A percentile compares a stretch with the other conserved stretches of the same genome.
These are phyloP conservation scores for Scatophagus argus DNA, from an alignment of 2,113 vertebrate species.

Conservation along the genomic window DNA sequence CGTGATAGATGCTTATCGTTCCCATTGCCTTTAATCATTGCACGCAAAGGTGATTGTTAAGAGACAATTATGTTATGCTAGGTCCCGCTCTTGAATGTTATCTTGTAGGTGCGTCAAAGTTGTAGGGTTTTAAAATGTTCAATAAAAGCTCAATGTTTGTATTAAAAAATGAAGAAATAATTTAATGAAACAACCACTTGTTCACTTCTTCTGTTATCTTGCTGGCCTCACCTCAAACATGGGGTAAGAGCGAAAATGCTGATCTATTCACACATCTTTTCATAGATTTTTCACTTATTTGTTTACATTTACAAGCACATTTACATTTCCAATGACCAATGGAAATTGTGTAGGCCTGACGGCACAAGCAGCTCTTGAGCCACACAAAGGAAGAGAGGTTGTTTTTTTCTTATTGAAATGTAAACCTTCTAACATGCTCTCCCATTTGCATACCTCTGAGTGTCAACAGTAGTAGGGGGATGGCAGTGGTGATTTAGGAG, in stretches of 20 bases:
- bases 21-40: constrained; percentile 57
- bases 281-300: constrained; percentile 43
- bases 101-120: not conserved
- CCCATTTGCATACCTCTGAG: constrained; percentile 78
- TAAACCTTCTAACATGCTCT: constrained; percentile 64
- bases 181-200: not conserved
- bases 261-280: constrained; percentile 43
- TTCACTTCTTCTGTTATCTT: constrained; percentile 20
- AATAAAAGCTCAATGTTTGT: not conserved
- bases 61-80: not conserved
- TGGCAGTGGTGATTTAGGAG: not conserved
- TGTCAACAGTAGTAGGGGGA: constrained; percentile 61
- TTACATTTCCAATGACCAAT: constrained; percentile 67
- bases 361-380: constrained; percentile 41
- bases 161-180: not conserved
- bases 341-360: constrained; percentile 58
- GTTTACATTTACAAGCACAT: constrained; percentile 60
- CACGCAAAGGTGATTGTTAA: constrained; percentile 32
- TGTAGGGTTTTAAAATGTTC: not conserved
- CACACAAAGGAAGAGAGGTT: constrained; percentile 72
- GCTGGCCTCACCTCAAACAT: constrained; percentile 21
- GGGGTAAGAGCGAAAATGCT: not conserved
- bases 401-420: constrained; percentile 84
- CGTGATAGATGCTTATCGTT: constrained; percentile 63
- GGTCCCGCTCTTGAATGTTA: not conserved